A percentile compares a stretch with the other conserved stretches of the same genome.
phyloP scores from a whole-genome alignment of 2,797 vertebrate species.

The Argya squamiceps region DNA sequence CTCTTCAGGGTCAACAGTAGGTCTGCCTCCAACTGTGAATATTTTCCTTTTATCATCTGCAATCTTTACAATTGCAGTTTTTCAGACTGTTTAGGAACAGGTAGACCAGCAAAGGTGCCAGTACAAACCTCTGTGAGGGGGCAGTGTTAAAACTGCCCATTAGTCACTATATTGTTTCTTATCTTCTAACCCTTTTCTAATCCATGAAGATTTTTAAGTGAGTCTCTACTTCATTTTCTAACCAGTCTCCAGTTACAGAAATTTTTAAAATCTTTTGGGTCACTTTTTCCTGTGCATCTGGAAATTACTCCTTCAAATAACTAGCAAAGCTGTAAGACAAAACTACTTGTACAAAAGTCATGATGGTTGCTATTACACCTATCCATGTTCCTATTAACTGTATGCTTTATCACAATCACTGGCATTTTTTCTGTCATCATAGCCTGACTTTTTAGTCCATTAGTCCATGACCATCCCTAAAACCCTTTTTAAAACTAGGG shows the following conservation, averaged over 20 bases:
- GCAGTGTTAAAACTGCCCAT: background rate
- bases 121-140: background rate
- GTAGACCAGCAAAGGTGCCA: background rate
- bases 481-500: background rate
- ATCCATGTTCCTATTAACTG: background rate
- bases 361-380: background rate
- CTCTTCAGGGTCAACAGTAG: slow-evolving; percentile 8
- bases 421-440: background rate
- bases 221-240: background rate
- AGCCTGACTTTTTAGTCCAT: background rate
- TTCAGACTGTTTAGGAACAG: background rate
- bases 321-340: background rate
- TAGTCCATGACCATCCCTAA: background rate
- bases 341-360: background rate
- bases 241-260: background rate
- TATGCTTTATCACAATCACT: background rate
- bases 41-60: background rate
- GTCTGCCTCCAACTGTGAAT: background rate
- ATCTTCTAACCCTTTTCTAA: background rate
- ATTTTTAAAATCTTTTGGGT: background rate
- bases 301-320: background rate
- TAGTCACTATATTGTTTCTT: background rate
- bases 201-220: background rate
- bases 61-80: background rate
- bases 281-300: background rate